Conservation (phyloP, 1,140 invertebrate species). For the Monochamus saltuarius region DNA sequence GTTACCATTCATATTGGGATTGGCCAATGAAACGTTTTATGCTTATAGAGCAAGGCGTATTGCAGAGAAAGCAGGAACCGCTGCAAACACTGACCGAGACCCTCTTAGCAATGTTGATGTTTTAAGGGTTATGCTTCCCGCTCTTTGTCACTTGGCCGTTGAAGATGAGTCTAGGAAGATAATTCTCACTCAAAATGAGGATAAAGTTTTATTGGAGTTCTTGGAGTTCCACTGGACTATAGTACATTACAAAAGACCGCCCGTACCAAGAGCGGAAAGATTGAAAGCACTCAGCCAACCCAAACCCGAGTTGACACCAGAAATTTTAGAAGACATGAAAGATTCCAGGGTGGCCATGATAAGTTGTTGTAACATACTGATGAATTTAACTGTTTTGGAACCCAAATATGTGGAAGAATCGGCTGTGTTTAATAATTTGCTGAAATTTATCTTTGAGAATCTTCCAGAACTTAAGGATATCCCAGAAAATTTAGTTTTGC, state of each 20-base stretch:
- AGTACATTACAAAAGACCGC: slow-evolving; percentile 81
- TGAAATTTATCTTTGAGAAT: slow-evolving; percentile 85
- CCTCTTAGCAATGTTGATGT: slow-evolving; percentile 69
- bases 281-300: slow-evolving; percentile 71
- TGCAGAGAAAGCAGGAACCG: slow-evolving; percentile 63
- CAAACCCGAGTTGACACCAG: slow-evolving; percentile 69
- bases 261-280: slow-evolving; percentile 74
- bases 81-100: slow-evolving; percentile 57
- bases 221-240: slow-evolving; percentile 83
- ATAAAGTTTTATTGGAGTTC: slow-evolving; percentile 77
- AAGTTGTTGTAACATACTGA: slow-evolving; percentile 86
- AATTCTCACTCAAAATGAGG: slow-evolving; percentile 74
- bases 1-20: slow-evolving; percentile 73
- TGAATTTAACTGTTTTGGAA: slow-evolving; percentile 89
- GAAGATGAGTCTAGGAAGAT: slow-evolving; percentile 84
- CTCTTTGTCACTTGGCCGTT: slow-evolving; percentile 85
- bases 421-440: slow-evolving; percentile 71
- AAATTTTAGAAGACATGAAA: slow-evolving; percentile 76
- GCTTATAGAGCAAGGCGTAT: slow-evolving; percentile 63
- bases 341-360: slow-evolving; percentile 80
- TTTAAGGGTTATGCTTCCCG: slow-evolving; percentile 78
- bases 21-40: slow-evolving; percentile 82
- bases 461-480: slow-evolving; percentile 81
- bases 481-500: slow-evolving; percentile 79
- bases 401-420: slow-evolving; percentile 77